phyloP scores from a whole-genome alignment of 2,113 vertebrate genomes.

The Esox niger region DNA sequence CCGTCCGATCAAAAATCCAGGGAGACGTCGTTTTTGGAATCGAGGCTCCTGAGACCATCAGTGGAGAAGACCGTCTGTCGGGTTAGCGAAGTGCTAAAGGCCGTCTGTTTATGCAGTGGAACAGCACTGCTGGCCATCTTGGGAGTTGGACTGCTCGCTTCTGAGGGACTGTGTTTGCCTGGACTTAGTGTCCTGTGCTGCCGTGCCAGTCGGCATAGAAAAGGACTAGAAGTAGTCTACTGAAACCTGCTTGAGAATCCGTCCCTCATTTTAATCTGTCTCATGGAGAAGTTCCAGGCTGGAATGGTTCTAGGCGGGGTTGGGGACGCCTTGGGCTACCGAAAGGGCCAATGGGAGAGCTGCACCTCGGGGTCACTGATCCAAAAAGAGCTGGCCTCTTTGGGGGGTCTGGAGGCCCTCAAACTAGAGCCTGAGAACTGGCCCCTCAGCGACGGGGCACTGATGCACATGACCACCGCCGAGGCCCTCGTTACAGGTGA shows the following conservation, averaged over 20 bases:
- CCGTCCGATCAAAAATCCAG: too few species aligned
- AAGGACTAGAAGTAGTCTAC: too few species aligned
- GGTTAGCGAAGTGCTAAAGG: too few species aligned
- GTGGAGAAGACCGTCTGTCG: too few species aligned
- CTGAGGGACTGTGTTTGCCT: background rate
- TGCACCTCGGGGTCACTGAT: slow-evolving; percentile 77
- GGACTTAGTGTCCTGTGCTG: background rate
- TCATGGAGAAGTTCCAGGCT: slow-evolving; percentile 92
- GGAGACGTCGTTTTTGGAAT: too few species aligned
- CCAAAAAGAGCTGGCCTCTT: slow-evolving; percentile 80
- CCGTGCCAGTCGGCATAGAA: too few species aligned
- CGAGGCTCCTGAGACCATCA: too few species aligned
- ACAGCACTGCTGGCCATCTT: too few species aligned
- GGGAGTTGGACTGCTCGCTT: background rate
- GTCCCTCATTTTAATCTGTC: background rate
- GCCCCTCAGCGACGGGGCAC: slow-evolving; percentile 87
- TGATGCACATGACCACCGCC: slow-evolving; percentile 93
- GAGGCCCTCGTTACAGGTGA: slow-evolving; percentile 91
- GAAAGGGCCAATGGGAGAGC: slow-evolving; percentile 76
- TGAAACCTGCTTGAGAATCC: too few species aligned
- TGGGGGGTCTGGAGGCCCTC: slow-evolving; percentile 80
- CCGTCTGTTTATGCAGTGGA: too few species aligned
- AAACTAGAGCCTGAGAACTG: slow-evolving; percentile 83
- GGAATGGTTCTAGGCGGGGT: slow-evolving; percentile 83
- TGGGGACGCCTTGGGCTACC: slow-evolving; percentile 87